Evolutionary conservation across 2,797 vertebrate species (phyloP).

Genomic region (Propithecus perrieri): DNA sequence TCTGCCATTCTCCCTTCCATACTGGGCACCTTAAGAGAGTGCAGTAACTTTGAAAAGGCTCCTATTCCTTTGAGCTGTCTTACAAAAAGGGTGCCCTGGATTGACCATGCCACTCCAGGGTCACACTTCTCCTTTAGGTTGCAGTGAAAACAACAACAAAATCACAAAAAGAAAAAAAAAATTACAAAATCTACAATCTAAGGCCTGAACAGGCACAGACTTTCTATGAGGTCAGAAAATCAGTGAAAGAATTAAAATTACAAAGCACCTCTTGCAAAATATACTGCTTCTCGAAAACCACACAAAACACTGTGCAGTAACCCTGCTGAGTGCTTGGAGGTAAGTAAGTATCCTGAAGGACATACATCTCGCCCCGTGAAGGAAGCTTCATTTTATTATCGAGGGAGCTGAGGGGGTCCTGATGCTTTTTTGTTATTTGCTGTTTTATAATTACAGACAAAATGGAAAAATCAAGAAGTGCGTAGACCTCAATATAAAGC

Average conservation of each 20-base stretch:
- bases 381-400: slow-evolving; percentile 71
- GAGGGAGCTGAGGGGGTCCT: slow-evolving; percentile 64
- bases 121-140: slow-evolving; percentile 59
- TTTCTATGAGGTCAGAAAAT: slow-evolving; percentile 67
- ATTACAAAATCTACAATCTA: slow-evolving; percentile 52
- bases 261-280: slow-evolving; percentile 77
- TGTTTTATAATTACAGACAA: slow-evolving; percentile 82
- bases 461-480: slow-evolving; percentile 76
- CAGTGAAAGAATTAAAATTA: slow-evolving; percentile 78
- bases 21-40: slow-evolving; percentile 52
- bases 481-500: slow-evolving; percentile 77
- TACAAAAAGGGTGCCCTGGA: slow-evolving; percentile 66
- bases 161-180: slow-evolving; percentile 29
- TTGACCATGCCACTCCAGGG: slow-evolving; percentile 50
- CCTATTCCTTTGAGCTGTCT: slow-evolving; percentile 50
- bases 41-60: slow-evolving; percentile 57
- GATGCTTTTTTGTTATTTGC: slow-evolving; percentile 74
- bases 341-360: slow-evolving; percentile 73
- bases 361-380: slow-evolving; percentile 55
- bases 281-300: slow-evolving; percentile 64
- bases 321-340: slow-evolving; percentile 56
- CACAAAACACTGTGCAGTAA: slow-evolving; percentile 61
- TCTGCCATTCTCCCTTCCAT: not conserved
- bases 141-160: slow-evolving; percentile 50
- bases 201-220: slow-evolving; percentile 50